Conservation (phyloP, 2,113 vertebrate genomes). For the Phyllostomus hastatus region DNA sequence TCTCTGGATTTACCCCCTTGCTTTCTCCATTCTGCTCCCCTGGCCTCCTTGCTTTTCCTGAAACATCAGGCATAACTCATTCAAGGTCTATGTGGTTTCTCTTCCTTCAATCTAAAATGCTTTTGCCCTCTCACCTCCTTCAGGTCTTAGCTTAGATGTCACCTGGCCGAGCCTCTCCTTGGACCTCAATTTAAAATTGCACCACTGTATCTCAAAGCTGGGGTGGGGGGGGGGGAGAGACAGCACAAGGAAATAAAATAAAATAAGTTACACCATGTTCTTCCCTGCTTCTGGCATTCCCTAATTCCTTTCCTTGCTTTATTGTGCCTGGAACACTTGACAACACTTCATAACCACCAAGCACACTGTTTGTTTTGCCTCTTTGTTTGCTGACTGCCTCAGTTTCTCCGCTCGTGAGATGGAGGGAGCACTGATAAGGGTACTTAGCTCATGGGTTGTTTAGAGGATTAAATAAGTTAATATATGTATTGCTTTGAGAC, state of each 20-base stretch:
- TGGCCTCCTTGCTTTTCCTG: neutral
- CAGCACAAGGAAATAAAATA: too few relatives aligned
- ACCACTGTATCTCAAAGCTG: neutral
- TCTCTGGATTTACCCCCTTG: neutral
- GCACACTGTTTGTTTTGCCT: neutral
- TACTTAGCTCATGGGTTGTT: neutral
- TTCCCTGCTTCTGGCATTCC: neutral
- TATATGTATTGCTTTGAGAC: neutral
- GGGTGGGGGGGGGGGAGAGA: too few relatives aligned
- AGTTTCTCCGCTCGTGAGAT: slow-evolving; percentile 21
- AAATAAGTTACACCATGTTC: neutral
- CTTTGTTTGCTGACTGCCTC: neutral
- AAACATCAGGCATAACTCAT: neutral
- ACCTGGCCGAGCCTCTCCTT: neutral
- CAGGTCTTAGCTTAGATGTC: neutral
- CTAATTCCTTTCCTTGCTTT: neutral
- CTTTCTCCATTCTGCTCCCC: neutral
- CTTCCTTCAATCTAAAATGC: neutral
- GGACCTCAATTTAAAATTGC: neutral
- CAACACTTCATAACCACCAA: neutral
- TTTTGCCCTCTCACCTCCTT: neutral
- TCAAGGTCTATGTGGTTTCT: neutral
- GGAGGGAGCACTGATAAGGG: neutral
- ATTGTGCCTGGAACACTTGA: neutral
- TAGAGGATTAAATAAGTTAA: neutral